Evolutionary conservation across 2,888 invertebrate species (phyloP).

Genomic region (Drosophila fungiperda): DNA sequence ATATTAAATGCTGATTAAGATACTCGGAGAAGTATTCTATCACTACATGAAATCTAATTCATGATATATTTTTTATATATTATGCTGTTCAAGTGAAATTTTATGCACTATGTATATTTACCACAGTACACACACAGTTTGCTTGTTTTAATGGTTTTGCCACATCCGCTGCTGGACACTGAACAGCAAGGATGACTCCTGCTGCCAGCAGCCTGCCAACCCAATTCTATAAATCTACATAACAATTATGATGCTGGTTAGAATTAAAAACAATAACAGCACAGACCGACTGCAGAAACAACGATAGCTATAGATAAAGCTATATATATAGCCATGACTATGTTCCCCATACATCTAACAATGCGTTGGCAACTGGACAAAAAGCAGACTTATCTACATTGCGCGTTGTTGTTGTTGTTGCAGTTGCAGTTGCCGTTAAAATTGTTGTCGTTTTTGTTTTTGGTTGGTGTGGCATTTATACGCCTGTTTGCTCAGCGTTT

Average conservation of each 20-base stretch:
- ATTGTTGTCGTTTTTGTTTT: constrained; percentile 40
- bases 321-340: constrained; percentile 31
- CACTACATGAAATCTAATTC: not conserved
- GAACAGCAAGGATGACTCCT: constrained; percentile 44
- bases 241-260: constrained; percentile 76
- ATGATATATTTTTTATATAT: not conserved
- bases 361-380: constrained; percentile 71
- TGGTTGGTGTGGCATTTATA: constrained; percentile 74
- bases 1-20: not conserved
- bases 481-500: constrained; percentile 77
- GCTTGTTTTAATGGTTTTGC: constrained; percentile 21
- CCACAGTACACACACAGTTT: constrained; percentile 21
- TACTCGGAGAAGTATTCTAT: not conserved
- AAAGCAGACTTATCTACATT: constrained; percentile 62
- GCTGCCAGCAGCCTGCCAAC: constrained; percentile 43
- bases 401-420: constrained; percentile 33
- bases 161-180: constrained; percentile 36
- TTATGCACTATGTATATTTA: not conserved
- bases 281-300: constrained; percentile 9
- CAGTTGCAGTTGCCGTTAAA: constrained; percentile 33
- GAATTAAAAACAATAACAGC: constrained; percentile 71
- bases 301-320: constrained; percentile 16
- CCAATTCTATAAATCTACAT: constrained; percentile 74
- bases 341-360: constrained; percentile 69
- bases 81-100: not conserved